These are phyloP conservation scores for Anser brachyrhynchus DNA, from an alignment of 2,113 vertebrate species.

Conservation along the genomic window DNA sequence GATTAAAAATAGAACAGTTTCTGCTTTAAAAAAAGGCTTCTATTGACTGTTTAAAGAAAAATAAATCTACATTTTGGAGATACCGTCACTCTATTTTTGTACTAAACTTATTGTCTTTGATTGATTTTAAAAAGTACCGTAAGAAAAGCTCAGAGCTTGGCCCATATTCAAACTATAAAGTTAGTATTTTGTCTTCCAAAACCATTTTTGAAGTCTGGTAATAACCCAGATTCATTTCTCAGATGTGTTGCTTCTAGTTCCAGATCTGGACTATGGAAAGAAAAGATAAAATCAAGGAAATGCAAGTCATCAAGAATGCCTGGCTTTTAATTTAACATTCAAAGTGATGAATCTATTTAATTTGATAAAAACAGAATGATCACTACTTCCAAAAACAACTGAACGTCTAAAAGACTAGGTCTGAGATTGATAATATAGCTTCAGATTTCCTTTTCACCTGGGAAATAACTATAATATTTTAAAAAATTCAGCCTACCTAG, in stretches of 20 bases:
- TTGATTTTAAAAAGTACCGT: background rate
- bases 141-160: slow-evolving; percentile 11
- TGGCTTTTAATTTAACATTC: slow-evolving; percentile 20
- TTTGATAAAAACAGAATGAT: background rate
- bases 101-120: background rate
- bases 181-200: slow-evolving; percentile 40
- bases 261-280: slow-evolving; percentile 7
- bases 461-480: background rate
- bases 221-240: slow-evolving; percentile 24
- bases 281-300: slow-evolving; percentile 34
- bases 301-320: background rate
- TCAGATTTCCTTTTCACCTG: background rate
- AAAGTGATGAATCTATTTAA: background rate
- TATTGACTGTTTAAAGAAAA: background rate
- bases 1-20: background rate
- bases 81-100: background rate
- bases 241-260: background rate
- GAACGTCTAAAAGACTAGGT: background rate
- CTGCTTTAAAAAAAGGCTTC: background rate
- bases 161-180: background rate
- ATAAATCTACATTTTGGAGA: background rate
- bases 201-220: background rate
- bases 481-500: background rate
- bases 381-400: background rate
- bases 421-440: background rate